Evolutionary conservation across 2,113 vertebrate genomes (phyloP).

Genomic region (Forbesichthys agassizii): DNA sequence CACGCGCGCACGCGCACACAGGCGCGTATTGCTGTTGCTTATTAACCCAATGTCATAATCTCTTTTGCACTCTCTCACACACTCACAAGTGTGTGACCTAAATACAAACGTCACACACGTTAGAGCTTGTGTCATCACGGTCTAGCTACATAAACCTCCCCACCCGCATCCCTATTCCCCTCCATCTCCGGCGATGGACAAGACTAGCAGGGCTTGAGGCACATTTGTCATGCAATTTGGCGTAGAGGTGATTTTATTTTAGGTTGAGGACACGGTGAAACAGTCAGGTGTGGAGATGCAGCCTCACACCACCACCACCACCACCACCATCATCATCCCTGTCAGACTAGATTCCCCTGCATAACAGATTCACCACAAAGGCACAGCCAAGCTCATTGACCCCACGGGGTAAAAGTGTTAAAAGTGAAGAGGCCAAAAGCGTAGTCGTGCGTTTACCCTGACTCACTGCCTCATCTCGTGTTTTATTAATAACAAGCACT

Average conservation of each 20-base stretch:
- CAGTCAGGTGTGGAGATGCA: neutral
- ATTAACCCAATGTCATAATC: neutral
- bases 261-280: neutral
- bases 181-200: neutral
- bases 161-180: neutral
- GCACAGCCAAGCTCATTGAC: slow-evolving; percentile 35
- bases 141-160: neutral
- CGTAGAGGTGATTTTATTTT: neutral
- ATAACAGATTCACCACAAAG: slow-evolving; percentile 4
- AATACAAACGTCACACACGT: slow-evolving; percentile 32
- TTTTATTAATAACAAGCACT: slow-evolving; percentile 68
- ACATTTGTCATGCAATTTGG: neutral
- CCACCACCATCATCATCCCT: neutral
- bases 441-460: slow-evolving; percentile 65
- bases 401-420: slow-evolving; percentile 35
- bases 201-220: neutral
- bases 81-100: slow-evolving; percentile 32
- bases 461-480: slow-evolving; percentile 67
- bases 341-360: slow-evolving; percentile 25
- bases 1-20: slow-evolving; percentile 7
- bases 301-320: neutral
- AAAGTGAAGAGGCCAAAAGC: slow-evolving; percentile 56
- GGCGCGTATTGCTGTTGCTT: neutral
- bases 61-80: slow-evolving; percentile 27
- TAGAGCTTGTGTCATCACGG: slow-evolving; percentile 5